A percentile compares a stretch with the other conserved stretches of the same genome.
Conservation (phyloP, 2,888 invertebrate genomes). For the Pollenia angustigena region DNA sequence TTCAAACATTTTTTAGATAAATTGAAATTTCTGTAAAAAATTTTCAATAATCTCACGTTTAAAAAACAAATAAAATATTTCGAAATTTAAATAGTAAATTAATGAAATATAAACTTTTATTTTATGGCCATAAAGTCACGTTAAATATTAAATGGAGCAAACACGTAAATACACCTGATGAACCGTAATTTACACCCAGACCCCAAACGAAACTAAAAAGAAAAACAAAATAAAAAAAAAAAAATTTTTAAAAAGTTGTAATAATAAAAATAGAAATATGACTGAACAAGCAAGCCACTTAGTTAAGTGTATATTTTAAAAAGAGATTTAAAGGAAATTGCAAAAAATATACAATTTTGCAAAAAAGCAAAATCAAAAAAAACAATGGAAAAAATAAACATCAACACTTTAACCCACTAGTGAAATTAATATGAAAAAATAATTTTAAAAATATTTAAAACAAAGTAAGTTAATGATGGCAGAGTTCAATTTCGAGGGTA, state of each 20-base stretch:
- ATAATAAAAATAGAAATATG: constrained; percentile 22
- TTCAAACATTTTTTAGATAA: constrained; percentile 20
- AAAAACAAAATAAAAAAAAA: constrained; percentile 20
- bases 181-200: constrained; percentile 71
- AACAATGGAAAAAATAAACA: constrained; percentile 24
- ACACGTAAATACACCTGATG: constrained; percentile 73
- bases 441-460: not conserved
- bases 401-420: constrained; percentile 62
- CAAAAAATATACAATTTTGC: constrained; percentile 52
- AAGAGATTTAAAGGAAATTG: constrained; percentile 50
- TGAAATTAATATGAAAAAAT: constrained; percentile 38
- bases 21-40: not conserved
- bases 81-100: constrained; percentile 17
- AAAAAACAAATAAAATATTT: constrained; percentile 6
- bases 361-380: constrained; percentile 26
- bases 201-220: constrained; percentile 49
- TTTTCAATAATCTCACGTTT: constrained; percentile 26
- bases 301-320: constrained; percentile 16
- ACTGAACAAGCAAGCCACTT: constrained; percentile 1
- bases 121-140: constrained; percentile 63
- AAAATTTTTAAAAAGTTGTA: constrained; percentile 12
- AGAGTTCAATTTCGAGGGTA: constrained; percentile 36
- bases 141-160: constrained; percentile 72
- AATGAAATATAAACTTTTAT: constrained; percentile 14
- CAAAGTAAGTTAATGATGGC: constrained; percentile 44